Conservation (phyloP, 2,888 invertebrate species). For the Fabriciana adippe region DNA sequence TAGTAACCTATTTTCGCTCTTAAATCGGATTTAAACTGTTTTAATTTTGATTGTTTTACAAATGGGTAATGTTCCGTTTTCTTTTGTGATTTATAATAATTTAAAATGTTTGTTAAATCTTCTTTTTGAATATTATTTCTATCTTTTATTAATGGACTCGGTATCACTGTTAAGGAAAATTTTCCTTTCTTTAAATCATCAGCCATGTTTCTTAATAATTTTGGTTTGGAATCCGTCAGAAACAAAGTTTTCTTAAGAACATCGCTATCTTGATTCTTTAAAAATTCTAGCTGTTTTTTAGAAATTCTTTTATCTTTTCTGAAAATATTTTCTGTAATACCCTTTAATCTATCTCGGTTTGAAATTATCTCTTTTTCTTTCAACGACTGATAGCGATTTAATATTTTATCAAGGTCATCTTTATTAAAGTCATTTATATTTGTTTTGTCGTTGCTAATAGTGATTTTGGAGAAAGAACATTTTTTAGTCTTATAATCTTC, state of each 20-base stretch:
- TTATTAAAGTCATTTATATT: slow-evolving; percentile 38
- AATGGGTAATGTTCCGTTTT: slow-evolving; percentile 30
- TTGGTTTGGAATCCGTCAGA: slow-evolving; percentile 44
- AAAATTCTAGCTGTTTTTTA: slow-evolving; percentile 17
- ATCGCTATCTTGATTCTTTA: slow-evolving; percentile 30
- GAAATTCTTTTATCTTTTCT: slow-evolving; percentile 8
- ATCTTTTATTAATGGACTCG: slow-evolving; percentile 37
- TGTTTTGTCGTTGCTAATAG: slow-evolving; percentile 27
- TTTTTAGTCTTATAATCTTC: slow-evolving; percentile 47
- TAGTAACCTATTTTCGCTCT: slow-evolving; percentile 32
- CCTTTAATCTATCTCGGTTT: slow-evolving; percentile 9
- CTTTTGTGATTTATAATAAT: slow-evolving; percentile 36
- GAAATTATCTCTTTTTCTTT: slow-evolving; percentile 25
- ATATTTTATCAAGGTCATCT: slow-evolving; percentile 38
- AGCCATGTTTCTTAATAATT: slow-evolving; percentile 47
- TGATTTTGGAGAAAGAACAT: slow-evolving; percentile 33
- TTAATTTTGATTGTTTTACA: slow-evolving; percentile 40
- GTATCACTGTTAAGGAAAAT: slow-evolving; percentile 37
- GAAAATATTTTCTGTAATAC: slow-evolving; percentile 2
- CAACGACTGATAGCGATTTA: slow-evolving; percentile 37
- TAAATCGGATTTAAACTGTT: slow-evolving; percentile 40
- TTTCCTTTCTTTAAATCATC: slow-evolving; percentile 46
- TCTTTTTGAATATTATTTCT: slow-evolving; percentile 41
- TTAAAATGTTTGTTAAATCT: slow-evolving; percentile 41
- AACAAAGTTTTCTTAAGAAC: slow-evolving; percentile 43